phyloP scores from a whole-genome alignment of 2,888 invertebrate species.

The Amitus sp. region DNA sequence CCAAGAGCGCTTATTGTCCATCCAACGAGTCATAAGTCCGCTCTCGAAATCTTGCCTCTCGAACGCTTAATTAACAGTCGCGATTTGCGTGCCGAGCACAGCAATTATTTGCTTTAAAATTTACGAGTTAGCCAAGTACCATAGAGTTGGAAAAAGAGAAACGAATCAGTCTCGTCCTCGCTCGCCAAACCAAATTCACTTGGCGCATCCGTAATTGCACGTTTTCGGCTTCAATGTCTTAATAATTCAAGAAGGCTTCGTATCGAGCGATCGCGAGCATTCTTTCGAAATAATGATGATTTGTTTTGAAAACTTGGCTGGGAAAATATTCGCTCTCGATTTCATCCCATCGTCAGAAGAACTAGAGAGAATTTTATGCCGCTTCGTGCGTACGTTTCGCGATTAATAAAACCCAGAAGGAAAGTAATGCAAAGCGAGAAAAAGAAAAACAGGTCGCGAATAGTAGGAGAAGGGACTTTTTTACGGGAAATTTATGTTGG shows the following conservation, averaged over 20 bases:
- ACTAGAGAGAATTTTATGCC: no score
- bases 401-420: no score
- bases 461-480: slow-evolving; percentile 57
- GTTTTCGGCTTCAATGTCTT: slow-evolving; percentile 53
- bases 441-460: slow-evolving; percentile 44
- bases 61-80: slow-evolving; percentile 62
- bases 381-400: no score
- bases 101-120: slow-evolving; percentile 65
- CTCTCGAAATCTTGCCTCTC: slow-evolving; percentile 10
- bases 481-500: slow-evolving; percentile 62
- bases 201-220: slow-evolving; percentile 59
- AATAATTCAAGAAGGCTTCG: slow-evolving; percentile 55
- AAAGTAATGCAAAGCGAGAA: slow-evolving; percentile 14
- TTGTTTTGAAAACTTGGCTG: background rate
- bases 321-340: no score
- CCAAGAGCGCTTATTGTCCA: background rate
- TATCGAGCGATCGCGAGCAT: slow-evolving; percentile 44
- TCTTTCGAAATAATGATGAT: background rate
- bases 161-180: background rate
- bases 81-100: slow-evolving; percentile 52
- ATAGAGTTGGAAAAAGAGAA: slow-evolving; percentile 24
- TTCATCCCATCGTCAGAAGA: no score
- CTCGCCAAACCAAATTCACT: slow-evolving; percentile 54
- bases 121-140: slow-evolving; percentile 60
- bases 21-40: background rate